These are phyloP conservation scores for Stichopus chloronotus DNA, from an alignment of 35 echinoderm and acorn worm species.

Conservation along the genomic window DNA sequence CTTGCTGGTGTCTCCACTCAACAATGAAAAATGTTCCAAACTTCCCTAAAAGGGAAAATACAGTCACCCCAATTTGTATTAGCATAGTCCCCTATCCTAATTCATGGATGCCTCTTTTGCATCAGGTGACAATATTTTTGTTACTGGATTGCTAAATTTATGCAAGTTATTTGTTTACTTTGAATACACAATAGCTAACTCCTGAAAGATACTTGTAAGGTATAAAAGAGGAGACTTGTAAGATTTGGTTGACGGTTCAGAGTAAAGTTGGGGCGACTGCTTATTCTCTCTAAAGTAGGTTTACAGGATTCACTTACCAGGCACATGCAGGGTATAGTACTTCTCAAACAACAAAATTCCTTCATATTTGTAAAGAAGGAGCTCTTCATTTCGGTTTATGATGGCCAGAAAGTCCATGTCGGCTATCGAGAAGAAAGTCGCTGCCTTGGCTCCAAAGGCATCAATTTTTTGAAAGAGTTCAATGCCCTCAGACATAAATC, in stretches of 20 bases:
- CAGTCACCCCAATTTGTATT: too few species aligned
- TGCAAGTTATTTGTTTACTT: too few species aligned
- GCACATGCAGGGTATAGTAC: not conserved
- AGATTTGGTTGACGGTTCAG: not conserved
- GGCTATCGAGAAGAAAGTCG: not conserved
- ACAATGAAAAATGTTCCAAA: too few species aligned
- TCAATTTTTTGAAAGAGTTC: conserved; percentile 37
- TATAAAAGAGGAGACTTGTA: not conserved
- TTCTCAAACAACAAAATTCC: conserved; percentile 24
- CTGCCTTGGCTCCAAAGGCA: conserved; percentile 10
- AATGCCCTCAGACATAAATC: not conserved
- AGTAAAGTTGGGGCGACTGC: too few species aligned
- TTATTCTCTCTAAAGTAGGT: too few species aligned
- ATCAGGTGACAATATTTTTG: too few species aligned
- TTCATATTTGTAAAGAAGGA: conserved; percentile 43
- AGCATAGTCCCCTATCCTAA: too few species aligned
- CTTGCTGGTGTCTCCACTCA: too few species aligned
- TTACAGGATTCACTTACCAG: not conserved
- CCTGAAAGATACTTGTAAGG: not conserved
- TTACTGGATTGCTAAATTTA: too few species aligned
- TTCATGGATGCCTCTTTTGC: too few species aligned
- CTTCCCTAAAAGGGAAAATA: too few species aligned
- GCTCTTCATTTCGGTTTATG: conserved; percentile 10
- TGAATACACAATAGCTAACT: not conserved
- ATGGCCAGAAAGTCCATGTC: conserved; percentile 38